Percentiles rank a stretch among this genome's conserved stretches.
phyloP scores from a whole-genome alignment of 2,113 vertebrate species.

The Pampusana beccarii region DNA sequence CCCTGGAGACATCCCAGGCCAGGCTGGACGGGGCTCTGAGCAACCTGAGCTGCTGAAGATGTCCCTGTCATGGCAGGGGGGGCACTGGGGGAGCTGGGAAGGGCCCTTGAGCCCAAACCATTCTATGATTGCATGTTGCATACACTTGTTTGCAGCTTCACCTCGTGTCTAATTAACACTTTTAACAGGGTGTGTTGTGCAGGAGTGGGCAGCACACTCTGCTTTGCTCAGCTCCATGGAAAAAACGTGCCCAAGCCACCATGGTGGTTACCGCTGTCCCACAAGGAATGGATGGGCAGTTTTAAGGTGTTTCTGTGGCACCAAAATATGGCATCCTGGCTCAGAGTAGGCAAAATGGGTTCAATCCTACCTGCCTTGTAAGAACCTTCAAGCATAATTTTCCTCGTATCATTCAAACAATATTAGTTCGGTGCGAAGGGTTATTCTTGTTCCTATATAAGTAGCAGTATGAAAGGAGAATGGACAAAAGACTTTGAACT shows the following conservation, averaged over 20 bases:
- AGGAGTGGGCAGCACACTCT: rapidly evolving
- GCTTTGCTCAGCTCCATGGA: background rate
- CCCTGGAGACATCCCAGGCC: too few relatives aligned
- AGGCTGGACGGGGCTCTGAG: too few relatives aligned
- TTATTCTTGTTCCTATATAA: background rate
- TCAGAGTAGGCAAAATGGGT: background rate
- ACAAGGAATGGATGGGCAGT: background rate
- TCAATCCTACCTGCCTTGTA: background rate
- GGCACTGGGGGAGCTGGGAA: too few relatives aligned
- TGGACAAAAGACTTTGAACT: background rate
- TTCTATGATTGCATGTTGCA: too few relatives aligned
- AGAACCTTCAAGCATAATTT: background rate
- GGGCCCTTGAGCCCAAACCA: too few relatives aligned
- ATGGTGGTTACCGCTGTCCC: rapidly evolving
- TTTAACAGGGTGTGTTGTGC: rapidly evolving
- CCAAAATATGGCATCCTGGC: rapidly evolving
- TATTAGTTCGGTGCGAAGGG: rapidly evolving
- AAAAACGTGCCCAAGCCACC: rapidly evolving
- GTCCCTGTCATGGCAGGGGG: too few relatives aligned
- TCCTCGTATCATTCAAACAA: background rate
- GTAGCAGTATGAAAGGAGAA: background rate
- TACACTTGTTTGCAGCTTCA: background rate
- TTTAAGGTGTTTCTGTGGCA: background rate
- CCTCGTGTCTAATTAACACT: background rate
- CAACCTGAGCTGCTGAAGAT: too few relatives aligned